Base-by-base conservation (phyloP, 2,797 vertebrate genomes). In the Gallinago solitaria region DNA sequence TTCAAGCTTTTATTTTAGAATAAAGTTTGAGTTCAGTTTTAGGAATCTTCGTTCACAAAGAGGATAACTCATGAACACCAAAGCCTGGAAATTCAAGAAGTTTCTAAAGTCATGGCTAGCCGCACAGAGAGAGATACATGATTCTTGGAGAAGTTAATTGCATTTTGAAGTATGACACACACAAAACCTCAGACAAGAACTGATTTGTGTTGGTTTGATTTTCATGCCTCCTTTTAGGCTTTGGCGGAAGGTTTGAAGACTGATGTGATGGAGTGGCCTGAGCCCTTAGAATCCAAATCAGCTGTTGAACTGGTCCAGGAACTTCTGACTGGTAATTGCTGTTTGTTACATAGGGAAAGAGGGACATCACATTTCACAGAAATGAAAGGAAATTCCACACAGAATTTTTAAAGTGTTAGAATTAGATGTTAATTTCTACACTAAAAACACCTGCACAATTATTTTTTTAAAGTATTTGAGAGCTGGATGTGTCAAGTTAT, bases 211-310 rank as follows among this genome's bases (percentile, higher is more conserved):
- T 87, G 20, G 13, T 67, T 50, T 67, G 20, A 4, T 91, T 90
- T 79, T 77, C 27, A 16, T 73, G 45, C 32, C 68, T 54, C 93
- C 94, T 24, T 24, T 79, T 91, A 99, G 99, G 98, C 97, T 96
- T 98, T 99, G 95, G 98, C 98, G 57, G 98, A 98, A 93, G 98
- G 98, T 84, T 97, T 99, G 97, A 99, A 98, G 97, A 99, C 96
- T 1, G 99, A 98, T 80, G 98, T 98, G 94, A 99, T 98, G 1
- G 99, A 99, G 82, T 99, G 99, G 99, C 98, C 98, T 45, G 99
- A 99, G 67, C 98, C 98, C 3, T 76, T 98, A 48, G 98, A 99
- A 93, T 96, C 96, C 61, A 98, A 97, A 16, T 97, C 99, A 51
- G 98, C 99, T 89, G 89, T 98, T 80, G 98, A 98, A 70, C 95